Evolutionary conservation across 2,113 vertebrate species (phyloP), one percentile per base, ranked within the genome.

Genomic region (Burhinus bistriatus): DNA sequence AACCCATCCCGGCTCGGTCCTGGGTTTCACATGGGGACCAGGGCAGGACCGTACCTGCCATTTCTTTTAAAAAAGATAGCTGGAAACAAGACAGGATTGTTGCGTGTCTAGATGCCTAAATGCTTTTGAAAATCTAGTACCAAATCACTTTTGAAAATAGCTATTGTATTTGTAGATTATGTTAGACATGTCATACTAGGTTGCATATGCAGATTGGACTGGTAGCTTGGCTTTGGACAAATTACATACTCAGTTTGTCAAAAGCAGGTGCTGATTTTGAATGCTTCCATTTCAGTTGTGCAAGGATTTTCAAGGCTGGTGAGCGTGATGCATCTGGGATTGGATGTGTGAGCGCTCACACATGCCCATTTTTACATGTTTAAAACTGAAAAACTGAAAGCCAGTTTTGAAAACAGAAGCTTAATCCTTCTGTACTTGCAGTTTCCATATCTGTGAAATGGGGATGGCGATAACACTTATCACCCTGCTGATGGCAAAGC

Each of bases 341-440:
- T 13, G 71, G 81, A 52, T 40, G 85, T 22, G 61, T n/a, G 57
- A 87, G 73, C 0, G 0, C 87, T 87, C 70, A 26, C 91, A 70
- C 38, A 10, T 2, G n/a, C 49, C 76, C 34, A 52, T 22, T 92
- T 30, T 71, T n/a, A 77, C 69, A 8, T 4, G 40, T 2, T 45
- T 10, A 10, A 82, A 77, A 47, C n/a, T 0, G 1, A 30, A 76
- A 68, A 72, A 32, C 0, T 44, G 38, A 79, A 79, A 86, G 79
- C 40, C 51, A 12, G 42, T 20, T 54, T 55, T 16, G 61, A 57
- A 82, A 93, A 69, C 65, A 71, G 92, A 79, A 82, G 75, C 38
- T 52, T 4, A 18, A 75, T 68, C 96, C 92, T 92, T 75, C 90
- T 92, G 82, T 68, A 42, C 78, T 36, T 61, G 85, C 51, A 40